These are phyloP conservation scores for Petrolisthes cinctipes DNA, from an alignment of 2,888 invertebrate genomes.

Conservation along the genomic window DNA sequence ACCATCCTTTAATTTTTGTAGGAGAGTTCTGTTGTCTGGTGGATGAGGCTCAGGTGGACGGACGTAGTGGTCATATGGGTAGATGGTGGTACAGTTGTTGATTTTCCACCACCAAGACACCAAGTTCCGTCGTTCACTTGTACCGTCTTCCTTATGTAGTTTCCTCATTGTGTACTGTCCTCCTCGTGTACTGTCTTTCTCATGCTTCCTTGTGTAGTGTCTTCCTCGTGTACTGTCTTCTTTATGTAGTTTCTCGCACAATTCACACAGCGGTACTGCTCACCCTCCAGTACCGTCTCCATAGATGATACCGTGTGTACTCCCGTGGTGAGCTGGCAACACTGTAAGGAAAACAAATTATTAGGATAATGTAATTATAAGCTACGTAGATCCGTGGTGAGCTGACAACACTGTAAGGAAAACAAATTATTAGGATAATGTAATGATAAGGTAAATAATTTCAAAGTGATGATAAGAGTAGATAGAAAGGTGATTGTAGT, in stretches of 20 bases:
- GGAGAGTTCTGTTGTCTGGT: too few relatives aligned
- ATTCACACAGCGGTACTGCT: conserved; percentile 36
- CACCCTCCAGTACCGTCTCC: conserved; percentile 47
- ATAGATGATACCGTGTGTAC: conserved; percentile 38
- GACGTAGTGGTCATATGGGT: neutral
- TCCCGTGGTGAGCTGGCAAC: neutral
- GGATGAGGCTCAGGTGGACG: too few relatives aligned
- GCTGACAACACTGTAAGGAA: conserved; percentile 9
- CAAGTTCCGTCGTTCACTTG: neutral
- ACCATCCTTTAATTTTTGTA: too few relatives aligned
- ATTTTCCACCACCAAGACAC: neutral
- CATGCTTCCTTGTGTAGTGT: neutral
- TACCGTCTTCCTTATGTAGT: neutral
- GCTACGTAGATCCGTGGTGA: conserved; percentile 15
- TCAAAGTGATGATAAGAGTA: too few relatives aligned
- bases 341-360: neutral
- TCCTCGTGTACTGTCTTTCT: neutral
- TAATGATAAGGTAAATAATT: neutral
- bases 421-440: neutral
- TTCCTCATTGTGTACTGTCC: neutral
- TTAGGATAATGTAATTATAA: conserved; percentile 34
- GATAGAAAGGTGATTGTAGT: too few relatives aligned
- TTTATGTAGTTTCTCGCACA: conserved; percentile 38
- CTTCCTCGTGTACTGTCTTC: neutral
- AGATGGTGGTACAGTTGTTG: conserved; percentile 16